Evolutionary conservation across 2,797 vertebrate species (phyloP).

Genomic region (Parauchenoglanis ngamensis): DNA sequence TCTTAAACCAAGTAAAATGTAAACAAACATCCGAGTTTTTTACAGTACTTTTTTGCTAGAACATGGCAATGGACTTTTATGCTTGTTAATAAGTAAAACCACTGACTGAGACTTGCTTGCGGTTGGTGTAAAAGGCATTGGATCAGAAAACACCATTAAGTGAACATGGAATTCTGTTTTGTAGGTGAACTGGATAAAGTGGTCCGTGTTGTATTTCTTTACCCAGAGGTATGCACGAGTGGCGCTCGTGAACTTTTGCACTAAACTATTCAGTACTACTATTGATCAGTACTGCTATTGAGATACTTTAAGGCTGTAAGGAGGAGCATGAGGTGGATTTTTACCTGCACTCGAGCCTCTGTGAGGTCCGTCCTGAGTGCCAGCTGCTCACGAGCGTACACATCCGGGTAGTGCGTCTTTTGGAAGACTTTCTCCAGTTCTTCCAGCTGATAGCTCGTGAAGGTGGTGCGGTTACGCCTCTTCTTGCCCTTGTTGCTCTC

Average conservation of each 20-base stretch:
- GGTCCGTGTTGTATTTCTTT: not conserved
- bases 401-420: conserved; percentile 98
- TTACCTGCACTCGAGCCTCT: conserved; percentile 92
- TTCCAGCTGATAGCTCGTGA: conserved; percentile 97
- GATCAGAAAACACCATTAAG: not conserved
- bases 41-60: not conserved
- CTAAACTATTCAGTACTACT: too few species aligned
- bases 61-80: not conserved
- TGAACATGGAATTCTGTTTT: not conserved
- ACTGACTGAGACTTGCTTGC: not conserved
- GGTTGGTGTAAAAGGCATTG: not conserved
- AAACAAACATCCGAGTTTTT: too few species aligned
- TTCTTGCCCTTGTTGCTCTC: conserved; percentile 99
- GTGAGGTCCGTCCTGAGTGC: conserved; percentile 98
- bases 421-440: conserved; percentile 99
- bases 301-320: too few species aligned
- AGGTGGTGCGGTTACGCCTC: conserved; percentile 94
- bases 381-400: conserved; percentile 95
- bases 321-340: not conserved
- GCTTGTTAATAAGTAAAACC: not conserved
- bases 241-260: not conserved
- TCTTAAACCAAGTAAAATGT: too few species aligned
- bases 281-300: not conserved
- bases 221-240: not conserved
- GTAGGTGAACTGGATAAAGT: not conserved